These are phyloP conservation scores for Paramormyrops kingsleyae DNA, from an alignment of 2,113 vertebrate species.

Conservation along the genomic window DNA sequence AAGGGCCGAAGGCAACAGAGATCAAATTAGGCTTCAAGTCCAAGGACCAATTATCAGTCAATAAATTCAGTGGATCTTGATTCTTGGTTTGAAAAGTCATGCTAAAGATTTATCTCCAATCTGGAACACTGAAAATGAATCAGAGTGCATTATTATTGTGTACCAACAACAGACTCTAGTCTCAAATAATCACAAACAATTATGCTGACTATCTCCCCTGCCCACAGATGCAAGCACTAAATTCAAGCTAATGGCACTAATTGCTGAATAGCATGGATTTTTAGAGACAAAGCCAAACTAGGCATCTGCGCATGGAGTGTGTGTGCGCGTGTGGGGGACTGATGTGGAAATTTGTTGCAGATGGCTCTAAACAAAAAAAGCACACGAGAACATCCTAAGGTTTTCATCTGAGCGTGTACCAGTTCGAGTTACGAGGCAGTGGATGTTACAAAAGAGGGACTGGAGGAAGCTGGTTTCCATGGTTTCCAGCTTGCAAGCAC, in stretches of 20 bases:
- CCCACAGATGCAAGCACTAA: neutral
- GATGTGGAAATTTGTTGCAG: slow-evolving; percentile 5
- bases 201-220: neutral
- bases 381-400: neutral
- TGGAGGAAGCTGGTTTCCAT: slow-evolving; percentile 13
- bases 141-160: neutral
- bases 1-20: neutral
- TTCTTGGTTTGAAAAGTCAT: neutral
- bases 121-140: neutral
- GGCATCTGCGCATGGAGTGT: neutral
- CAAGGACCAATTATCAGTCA: neutral
- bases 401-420: neutral
- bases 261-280: slow-evolving; percentile 1
- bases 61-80: neutral
- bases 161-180: neutral
- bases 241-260: neutral
- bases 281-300: neutral
- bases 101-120: neutral
- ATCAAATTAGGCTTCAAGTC: neutral
- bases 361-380: slow-evolving; percentile 10
- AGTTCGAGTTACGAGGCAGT: neutral
- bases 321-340: neutral
- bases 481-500: slow-evolving; percentile 6
- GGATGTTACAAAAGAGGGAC: neutral
- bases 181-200: neutral